Percentiles rank a stretch among this genome's conserved stretches.
phyloP scores from a whole-genome alignment of 2,888 invertebrate species.

The Lobophora halterata region DNA sequence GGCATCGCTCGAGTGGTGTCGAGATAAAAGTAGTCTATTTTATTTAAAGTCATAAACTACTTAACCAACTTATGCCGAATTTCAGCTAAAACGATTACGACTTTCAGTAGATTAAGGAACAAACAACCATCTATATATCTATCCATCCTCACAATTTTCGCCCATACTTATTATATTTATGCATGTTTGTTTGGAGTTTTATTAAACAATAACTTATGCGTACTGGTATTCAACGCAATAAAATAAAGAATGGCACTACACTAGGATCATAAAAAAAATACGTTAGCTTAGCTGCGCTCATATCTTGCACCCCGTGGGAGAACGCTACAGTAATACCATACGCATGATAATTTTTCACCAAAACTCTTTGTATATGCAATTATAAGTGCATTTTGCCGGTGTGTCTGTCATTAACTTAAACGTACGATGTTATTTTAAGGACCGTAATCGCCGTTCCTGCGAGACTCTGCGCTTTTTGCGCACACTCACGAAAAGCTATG shows the following conservation, averaged over 20 bases:
- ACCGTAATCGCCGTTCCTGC: conserved; percentile 72
- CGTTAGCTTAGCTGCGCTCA: conserved; percentile 12
- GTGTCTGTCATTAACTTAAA: conserved; percentile 80
- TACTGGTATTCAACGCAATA: no score
- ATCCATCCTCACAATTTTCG: conserved; percentile 6
- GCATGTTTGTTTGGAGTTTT: no score
- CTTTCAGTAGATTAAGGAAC: no score
- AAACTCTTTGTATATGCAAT: conserved; percentile 78
- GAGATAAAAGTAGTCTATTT: no score
- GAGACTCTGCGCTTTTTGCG: conserved; percentile 62
- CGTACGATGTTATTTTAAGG: conserved; percentile 81
- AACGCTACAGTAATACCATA: conserved; percentile 52
- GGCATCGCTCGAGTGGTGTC: no score
- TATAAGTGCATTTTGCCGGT: conserved; percentile 79
- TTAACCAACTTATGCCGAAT: no score
- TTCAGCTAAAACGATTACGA: no score
- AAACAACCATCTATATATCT: no score
- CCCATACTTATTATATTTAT: no score
- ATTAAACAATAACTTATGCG: no score
- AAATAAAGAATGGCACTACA: conserved; percentile 4
- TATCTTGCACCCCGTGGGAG: conserved; percentile 52
- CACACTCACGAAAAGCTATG: conserved; percentile 77
- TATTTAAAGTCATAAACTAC: no score
- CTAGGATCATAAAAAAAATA: conserved; percentile 7
- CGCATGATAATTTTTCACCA: conserved; percentile 74